Evolutionary conservation across 2,797 vertebrate species (phyloP).

Genomic region (Gadopsis marmoratus): DNA sequence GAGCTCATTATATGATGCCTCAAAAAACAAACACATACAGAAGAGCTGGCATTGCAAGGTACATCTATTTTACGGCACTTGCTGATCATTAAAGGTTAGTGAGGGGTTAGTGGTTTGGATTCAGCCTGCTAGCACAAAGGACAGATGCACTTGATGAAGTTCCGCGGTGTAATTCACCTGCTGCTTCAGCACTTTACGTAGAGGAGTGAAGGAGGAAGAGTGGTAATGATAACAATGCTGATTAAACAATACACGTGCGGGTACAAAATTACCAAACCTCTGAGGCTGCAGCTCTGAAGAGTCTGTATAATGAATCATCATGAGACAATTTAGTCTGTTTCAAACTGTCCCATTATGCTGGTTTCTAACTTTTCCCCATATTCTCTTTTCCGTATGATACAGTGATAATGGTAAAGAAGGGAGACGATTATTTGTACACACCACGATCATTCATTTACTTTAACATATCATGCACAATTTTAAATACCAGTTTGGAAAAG

Average conservation of each 20-base stretch:
- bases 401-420: slow-evolving; percentile 59
- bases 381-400: slow-evolving; percentile 53
- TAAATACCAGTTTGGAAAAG: slow-evolving; percentile 61
- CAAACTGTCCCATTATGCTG: slow-evolving; percentile 56
- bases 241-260: slow-evolving; percentile 70
- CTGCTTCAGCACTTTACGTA: slow-evolving; percentile 75
- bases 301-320: slow-evolving; percentile 63
- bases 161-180: slow-evolving; percentile 59
- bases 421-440: slow-evolving; percentile 48
- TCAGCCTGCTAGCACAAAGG: slow-evolving; percentile 53
- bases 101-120: slow-evolving; percentile 54
- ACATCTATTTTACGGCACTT: slow-evolving; percentile 69
- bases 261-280: slow-evolving; percentile 63
- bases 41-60: slow-evolving; percentile 63
- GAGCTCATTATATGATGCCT: slow-evolving; percentile 66
- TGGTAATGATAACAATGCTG: slow-evolving; percentile 70
- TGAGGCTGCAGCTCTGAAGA: slow-evolving; percentile 55
- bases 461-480: slow-evolving; percentile 63
- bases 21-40: slow-evolving; percentile 65
- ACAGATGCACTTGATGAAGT: slow-evolving; percentile 61
- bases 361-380: slow-evolving; percentile 57
- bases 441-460: slow-evolving; percentile 61
- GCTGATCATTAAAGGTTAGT: slow-evolving; percentile 62
- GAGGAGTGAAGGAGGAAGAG: slow-evolving; percentile 36
- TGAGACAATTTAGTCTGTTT: slow-evolving; percentile 64